Conservation (phyloP, 2,888 invertebrate genomes). For the Ormyrus nitidulus region DNA sequence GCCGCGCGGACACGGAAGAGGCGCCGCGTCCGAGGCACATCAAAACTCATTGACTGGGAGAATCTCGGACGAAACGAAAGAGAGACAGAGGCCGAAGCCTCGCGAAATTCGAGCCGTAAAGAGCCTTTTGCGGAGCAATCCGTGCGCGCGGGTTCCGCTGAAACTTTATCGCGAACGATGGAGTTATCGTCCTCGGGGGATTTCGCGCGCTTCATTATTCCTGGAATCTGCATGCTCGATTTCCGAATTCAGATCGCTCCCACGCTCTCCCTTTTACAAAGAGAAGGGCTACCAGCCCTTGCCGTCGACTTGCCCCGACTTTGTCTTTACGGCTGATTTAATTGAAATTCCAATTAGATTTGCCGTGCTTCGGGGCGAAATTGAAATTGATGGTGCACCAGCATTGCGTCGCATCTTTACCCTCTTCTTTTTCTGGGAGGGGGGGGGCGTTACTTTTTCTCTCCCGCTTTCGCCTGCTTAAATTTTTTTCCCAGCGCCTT, state of each 20-base stretch:
- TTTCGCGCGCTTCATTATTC: constrained; percentile 45
- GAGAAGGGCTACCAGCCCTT: no score
- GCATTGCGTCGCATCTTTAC: no score
- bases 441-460: neutral
- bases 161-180: constrained; percentile 11
- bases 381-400: no score
- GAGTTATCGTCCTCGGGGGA: constrained; percentile 27
- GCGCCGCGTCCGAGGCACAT: neutral
- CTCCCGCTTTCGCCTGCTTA: neutral
- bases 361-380: neutral
- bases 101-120: constrained; percentile 31
- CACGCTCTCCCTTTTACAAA: neutral
- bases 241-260: constrained; percentile 11
- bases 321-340: constrained; percentile 5
- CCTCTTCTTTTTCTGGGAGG: no score
- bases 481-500: no score
- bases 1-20: neutral
- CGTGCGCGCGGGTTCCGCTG: neutral
- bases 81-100: neutral
- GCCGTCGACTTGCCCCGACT: no score
- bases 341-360: constrained; percentile 25
- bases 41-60: constrained; percentile 32
- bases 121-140: constrained; percentile 17
- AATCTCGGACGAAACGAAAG: constrained; percentile 1
- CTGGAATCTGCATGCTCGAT: constrained; percentile 27